phyloP scores from a whole-genome alignment of 2,888 invertebrate species.

The Drosophila siamana region DNA sequence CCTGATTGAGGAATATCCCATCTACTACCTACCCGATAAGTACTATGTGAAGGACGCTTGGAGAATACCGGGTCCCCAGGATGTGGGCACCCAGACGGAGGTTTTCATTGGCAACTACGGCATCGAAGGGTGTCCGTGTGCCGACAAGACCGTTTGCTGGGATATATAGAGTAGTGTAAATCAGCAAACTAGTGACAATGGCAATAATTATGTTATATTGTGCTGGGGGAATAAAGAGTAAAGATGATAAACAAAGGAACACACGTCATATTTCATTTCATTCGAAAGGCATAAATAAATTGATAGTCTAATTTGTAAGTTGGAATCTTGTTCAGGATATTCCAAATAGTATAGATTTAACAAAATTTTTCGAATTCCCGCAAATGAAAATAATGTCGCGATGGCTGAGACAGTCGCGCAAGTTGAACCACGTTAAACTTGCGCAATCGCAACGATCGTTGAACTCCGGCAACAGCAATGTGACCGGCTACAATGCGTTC shows the following conservation, averaged over 20 bases:
- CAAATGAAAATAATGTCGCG: constrained; percentile 19
- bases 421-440: not conserved
- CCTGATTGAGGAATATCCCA: constrained; percentile 38
- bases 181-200: not conserved
- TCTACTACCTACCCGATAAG: constrained; percentile 60
- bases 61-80: constrained; percentile 33
- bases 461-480: not conserved
- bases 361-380: constrained; percentile 20
- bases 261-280: not conserved
- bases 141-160: constrained; percentile 60
- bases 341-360: constrained; percentile 12
- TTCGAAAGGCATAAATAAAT: not conserved
- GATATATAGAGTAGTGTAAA: constrained; percentile 45
- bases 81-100: constrained; percentile 65
- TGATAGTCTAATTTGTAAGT: not conserved
- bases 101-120: constrained; percentile 56
- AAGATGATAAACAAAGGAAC: constrained; percentile 1
- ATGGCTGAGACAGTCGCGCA: not conserved
- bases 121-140: constrained; percentile 70
- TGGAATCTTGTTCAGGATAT: not conserved
- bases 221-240: constrained; percentile 23
- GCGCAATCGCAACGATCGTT: not conserved
- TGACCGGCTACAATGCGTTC: constrained; percentile 27
- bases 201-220: not conserved
- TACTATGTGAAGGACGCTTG: constrained; percentile 40